Evolutionary conservation across 2,888 invertebrate genomes (phyloP).

Genomic region (Agrotis ipsilon): DNA sequence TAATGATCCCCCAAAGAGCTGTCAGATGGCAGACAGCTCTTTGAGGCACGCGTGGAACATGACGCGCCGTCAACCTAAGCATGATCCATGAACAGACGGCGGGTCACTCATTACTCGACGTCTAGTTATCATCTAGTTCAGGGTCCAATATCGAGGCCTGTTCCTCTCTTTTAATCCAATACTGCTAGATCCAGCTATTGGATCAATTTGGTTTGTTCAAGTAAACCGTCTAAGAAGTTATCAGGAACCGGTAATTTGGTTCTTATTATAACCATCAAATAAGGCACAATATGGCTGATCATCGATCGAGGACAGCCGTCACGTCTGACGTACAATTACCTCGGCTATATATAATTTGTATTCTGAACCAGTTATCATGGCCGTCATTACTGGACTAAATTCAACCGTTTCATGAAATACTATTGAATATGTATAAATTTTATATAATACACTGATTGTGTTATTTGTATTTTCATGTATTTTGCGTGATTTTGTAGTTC

Average conservation of each 20-base stretch:
- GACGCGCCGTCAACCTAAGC: no score
- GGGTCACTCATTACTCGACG: no score
- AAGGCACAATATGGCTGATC: slow-evolving; percentile 55
- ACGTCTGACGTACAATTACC: slow-evolving; percentile 68
- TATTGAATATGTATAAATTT: slow-evolving; percentile 32
- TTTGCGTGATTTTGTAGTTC: neutral
- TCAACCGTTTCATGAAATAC: slow-evolving; percentile 39
- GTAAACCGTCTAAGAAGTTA: neutral
- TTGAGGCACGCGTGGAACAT: no score
- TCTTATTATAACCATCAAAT: slow-evolving; percentile 1
- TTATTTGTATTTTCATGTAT: slow-evolving; percentile 8
- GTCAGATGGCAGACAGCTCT: no score
- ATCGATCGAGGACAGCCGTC: slow-evolving; percentile 68
- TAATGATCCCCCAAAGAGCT: no score
- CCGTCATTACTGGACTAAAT: slow-evolving; percentile 70
- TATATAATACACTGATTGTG: slow-evolving; percentile 20
- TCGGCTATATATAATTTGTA: slow-evolving; percentile 71
- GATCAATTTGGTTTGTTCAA: no score
- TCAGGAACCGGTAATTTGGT: neutral
- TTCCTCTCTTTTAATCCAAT: no score
- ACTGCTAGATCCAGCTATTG: no score
- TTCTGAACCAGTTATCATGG: slow-evolving; percentile 64
- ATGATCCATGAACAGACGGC: no score
- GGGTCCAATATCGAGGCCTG: no score
- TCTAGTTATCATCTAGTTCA: no score